phyloP scores from a whole-genome alignment of 2,888 invertebrate genomes.

The Periphyllus acericola region DNA sequence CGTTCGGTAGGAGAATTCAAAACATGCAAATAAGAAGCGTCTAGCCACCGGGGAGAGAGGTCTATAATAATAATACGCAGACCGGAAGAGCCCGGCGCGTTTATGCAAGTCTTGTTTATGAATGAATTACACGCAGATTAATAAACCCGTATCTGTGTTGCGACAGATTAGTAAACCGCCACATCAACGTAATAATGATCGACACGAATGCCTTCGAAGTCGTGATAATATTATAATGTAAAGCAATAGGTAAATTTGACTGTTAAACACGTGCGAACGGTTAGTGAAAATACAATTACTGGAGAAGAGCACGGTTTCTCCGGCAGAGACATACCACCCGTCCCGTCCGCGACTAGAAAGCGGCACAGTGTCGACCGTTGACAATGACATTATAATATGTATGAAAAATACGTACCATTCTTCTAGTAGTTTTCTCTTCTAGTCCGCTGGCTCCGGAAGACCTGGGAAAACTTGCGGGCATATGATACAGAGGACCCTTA shows the following conservation, averaged over 20 bases:
- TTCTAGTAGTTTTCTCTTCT: slow-evolving; percentile 64
- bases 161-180: slow-evolving; percentile 6
- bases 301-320: background rate
- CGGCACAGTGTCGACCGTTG: no score
- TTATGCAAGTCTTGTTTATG: slow-evolving; percentile 19
- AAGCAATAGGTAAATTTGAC: slow-evolving; percentile 8
- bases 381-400: background rate
- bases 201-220: slow-evolving; percentile 7
- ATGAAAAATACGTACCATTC: slow-evolving; percentile 64
- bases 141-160: slow-evolving; percentile 10
- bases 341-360: background rate
- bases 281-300: background rate
- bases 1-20: slow-evolving; percentile 1
- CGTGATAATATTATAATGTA: slow-evolving; percentile 2
- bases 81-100: slow-evolving; percentile 7
- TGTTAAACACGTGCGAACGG: slow-evolving; percentile 3
- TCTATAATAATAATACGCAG: background rate
- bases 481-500: slow-evolving; percentile 76
- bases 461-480: slow-evolving; percentile 60
- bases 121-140: slow-evolving; percentile 28
- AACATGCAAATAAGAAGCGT: slow-evolving; percentile 31
- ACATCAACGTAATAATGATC: slow-evolving; percentile 8
- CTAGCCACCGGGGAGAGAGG: background rate
- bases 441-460: slow-evolving; percentile 62
- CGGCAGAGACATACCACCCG: background rate